Conservation (phyloP, 2,113 vertebrate species). For the Chaenogobius annularis region DNA sequence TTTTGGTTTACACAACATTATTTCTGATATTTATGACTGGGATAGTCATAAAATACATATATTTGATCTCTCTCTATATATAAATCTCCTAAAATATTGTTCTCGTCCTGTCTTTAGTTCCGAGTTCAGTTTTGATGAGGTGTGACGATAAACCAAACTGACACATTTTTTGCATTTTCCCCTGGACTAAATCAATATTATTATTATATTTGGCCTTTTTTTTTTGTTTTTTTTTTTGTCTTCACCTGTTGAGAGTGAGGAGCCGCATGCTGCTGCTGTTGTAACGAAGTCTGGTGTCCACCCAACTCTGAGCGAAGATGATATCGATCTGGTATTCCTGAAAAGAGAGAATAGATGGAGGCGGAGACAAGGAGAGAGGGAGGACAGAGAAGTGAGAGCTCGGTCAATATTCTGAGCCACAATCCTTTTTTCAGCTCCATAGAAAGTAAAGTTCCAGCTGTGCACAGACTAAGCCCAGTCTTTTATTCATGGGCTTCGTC, state of each 20-base stretch:
- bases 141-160: too few species aligned
- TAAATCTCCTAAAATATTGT: too few species aligned
- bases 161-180: too few species aligned
- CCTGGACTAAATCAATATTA: too few species aligned
- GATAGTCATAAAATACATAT: too few species aligned
- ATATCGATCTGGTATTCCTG: constrained; percentile 99
- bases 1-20: too few species aligned
- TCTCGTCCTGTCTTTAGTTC: too few species aligned
- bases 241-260: constrained; percentile 88
- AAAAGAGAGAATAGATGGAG: neutral
- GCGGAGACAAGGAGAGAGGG: too few species aligned
- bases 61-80: too few species aligned
- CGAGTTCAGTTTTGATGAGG: too few species aligned
- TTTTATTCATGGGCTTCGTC: too few species aligned
- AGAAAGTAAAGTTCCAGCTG: neutral
- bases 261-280: constrained; percentile 94
- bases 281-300: constrained; percentile 91
- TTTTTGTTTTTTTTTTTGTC: neutral
- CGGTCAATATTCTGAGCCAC: neutral
- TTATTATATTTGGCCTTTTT: neutral
- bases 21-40: too few species aligned
- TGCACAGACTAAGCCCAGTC: neutral
- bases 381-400: neutral
- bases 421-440: neutral
- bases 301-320: constrained; percentile 97